Base-by-base conservation (phyloP, 2,888 invertebrate genomes). In the Lepidonotus clava region DNA sequence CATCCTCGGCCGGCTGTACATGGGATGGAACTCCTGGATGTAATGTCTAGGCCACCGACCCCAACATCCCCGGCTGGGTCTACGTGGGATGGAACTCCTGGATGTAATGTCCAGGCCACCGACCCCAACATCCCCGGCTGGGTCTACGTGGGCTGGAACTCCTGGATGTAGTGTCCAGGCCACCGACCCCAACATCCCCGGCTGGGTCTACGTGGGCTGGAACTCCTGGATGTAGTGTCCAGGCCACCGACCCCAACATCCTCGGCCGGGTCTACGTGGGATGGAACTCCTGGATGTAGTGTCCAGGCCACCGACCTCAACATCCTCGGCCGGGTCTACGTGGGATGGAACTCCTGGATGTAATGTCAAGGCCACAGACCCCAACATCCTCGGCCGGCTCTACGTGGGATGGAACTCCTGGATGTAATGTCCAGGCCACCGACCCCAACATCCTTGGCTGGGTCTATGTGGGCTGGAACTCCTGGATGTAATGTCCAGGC, bases 231-330 rank as follows among this genome's bases (percentile, higher is more conserved):
- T 80, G 80, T 80, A n/a, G n/a, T n/a, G n/a, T n/a, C 92, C 96
- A 96, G 91, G 96, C 97, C 0, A 96, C 96, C 0, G 96, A 97
- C 94, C 95, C 95, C 34, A 96, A 96, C 92, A 95, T 97, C 83
- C 94, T 97, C 36, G 96, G 96, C 0, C 95, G 96, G 86, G 95
- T 96, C 85, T 97, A 93, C 89, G 87, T 84, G 0, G 96, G 96
- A 11, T 96, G 96, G 96, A 94, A 94, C 87, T 95, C 96, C 0
- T 97, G 67, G 67, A 46, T 85, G 85, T 85, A 80, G 40, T 84
- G 96, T 96, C 92, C 96, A 96, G 91, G 96, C 97, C 0, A 96
- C 96, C 0, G 96, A 97, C 94, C 95, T 95, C 34, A 96, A 96
- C 92, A 95, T 97, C 83, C 94, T 97, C 36, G 96, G 96, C 0